A percentile compares a stretch with the other conserved stretches of the same genome.
phyloP scores from a whole-genome alignment of 2,888 invertebrate genomes.

The Mythimna impura region DNA sequence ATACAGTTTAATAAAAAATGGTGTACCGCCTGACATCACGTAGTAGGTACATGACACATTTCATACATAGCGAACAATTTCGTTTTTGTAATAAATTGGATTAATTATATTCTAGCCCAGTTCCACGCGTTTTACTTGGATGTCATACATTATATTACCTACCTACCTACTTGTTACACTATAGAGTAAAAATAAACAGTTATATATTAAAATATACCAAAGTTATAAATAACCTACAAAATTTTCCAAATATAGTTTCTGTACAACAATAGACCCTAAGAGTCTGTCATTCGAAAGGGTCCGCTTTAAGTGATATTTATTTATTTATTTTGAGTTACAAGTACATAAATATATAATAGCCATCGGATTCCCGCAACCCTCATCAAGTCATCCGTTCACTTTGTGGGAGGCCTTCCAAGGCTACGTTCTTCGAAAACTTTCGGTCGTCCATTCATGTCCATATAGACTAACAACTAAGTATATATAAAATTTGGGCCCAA shows the following conservation, averaged over 20 bases:
- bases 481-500: no score
- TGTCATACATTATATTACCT: constrained; percentile 7
- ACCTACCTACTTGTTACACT: background rate
- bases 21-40: constrained; percentile 26
- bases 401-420: no score
- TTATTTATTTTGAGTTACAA: no score
- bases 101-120: constrained; percentile 29
- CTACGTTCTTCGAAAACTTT: no score
- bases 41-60: constrained; percentile 19
- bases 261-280: background rate
- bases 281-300: background rate
- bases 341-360: no score
- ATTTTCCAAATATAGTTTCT: background rate
- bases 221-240: no score
- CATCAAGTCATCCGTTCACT: no score
- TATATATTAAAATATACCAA: no score
- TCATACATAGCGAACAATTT: constrained; percentile 10
- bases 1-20: constrained; percentile 28
- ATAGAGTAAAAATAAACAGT: no score
- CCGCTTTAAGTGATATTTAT: background rate
- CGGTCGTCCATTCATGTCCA: no score
- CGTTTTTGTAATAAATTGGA: constrained; percentile 31
- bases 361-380: no score
- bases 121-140: constrained; percentile 4
- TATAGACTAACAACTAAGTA: no score